phyloP scores from a whole-genome alignment of 2,888 invertebrate genomes.

The Belgica antarctica region DNA sequence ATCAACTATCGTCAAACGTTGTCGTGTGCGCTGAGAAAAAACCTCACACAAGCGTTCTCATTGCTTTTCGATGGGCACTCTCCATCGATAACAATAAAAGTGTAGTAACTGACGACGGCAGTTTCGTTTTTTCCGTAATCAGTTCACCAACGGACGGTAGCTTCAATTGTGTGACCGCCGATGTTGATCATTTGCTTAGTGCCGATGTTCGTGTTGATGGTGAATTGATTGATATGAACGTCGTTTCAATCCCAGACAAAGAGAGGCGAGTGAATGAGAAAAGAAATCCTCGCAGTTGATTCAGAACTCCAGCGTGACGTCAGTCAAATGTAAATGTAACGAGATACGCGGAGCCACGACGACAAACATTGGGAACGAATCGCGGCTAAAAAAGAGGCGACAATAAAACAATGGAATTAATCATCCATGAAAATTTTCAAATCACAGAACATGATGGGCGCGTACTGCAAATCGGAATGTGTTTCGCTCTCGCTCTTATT shows the following conservation, averaged over 20 bases:
- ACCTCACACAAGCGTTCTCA: slow-evolving; percentile 7
- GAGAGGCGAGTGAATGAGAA: too few relatives aligned
- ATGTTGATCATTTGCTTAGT: background rate
- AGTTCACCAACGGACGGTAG: background rate
- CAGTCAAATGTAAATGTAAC: background rate
- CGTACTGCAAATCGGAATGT: slow-evolving; percentile 32
- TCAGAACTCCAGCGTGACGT: slow-evolving; percentile 2
- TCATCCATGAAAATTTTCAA: slow-evolving; percentile 36
- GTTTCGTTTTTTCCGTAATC: background rate
- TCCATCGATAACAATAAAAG: background rate
- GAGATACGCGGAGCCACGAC: background rate
- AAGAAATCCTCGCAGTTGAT: background rate
- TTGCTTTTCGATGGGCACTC: background rate
- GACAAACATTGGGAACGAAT: background rate
- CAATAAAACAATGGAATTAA: slow-evolving; percentile 38
- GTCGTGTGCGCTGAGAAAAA: slow-evolving; percentile 4
- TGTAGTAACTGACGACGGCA: background rate
- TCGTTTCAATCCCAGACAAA: too few relatives aligned
- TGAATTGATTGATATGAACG: too few relatives aligned
- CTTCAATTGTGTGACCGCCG: background rate
- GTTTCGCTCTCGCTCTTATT: slow-evolving; percentile 2
- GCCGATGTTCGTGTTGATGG: background rate
- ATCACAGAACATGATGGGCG: slow-evolving; percentile 29
- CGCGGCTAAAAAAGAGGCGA: background rate
- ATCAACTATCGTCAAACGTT: slow-evolving; percentile 2